Evolutionary conservation across 2,888 invertebrate genomes (phyloP), one percentile per base, ranked within the genome.

Genomic region (Acronicta alni): DNA sequence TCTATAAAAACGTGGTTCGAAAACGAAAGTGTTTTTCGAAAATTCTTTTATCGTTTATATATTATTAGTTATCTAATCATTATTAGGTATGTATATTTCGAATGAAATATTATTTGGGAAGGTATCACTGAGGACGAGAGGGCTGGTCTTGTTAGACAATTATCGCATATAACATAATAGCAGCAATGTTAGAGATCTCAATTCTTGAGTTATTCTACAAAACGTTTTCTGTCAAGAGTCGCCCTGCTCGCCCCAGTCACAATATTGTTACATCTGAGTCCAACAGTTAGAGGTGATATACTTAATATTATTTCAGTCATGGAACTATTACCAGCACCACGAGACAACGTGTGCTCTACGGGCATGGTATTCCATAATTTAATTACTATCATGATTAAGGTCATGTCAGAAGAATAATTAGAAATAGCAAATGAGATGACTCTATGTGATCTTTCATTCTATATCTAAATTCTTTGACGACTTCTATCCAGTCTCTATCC

Each of bases 231-330:
- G 41, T 52, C 37, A 38, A 70, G 59, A 53, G 42, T 46, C 46
- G 49, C 52, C 59, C 59, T 44, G 30, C 57, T 56, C 59, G 39
- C 57, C 77, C 61, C 70, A 75, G 65, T 51, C 41, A 75, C 56
- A 77, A 78, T 80, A 82, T 75, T 80, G 79, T 80, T 76, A 79
- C 79, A 72, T 68, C 75, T 67, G 63, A 69, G 68, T 72, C 66
- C 69, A 77, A 77, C 78, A 78, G 79, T 70, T 61, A 71, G 52
- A 72, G 74, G 48, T 79, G 77, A 74, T 75, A 72, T 75, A 66
- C 76, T 82, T 78, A 80, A 72, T 73, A 77, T 80, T 76, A 82
- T 72, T 71, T 83, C 82, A 82, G 84, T 82, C 82, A 73, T 75
- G 74, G 77, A 79, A 74, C 75, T 77, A 77, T 72, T 63, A 75